phyloP scores from a whole-genome alignment of 2,113 vertebrate genomes.

The Antechinus flavipes region DNA sequence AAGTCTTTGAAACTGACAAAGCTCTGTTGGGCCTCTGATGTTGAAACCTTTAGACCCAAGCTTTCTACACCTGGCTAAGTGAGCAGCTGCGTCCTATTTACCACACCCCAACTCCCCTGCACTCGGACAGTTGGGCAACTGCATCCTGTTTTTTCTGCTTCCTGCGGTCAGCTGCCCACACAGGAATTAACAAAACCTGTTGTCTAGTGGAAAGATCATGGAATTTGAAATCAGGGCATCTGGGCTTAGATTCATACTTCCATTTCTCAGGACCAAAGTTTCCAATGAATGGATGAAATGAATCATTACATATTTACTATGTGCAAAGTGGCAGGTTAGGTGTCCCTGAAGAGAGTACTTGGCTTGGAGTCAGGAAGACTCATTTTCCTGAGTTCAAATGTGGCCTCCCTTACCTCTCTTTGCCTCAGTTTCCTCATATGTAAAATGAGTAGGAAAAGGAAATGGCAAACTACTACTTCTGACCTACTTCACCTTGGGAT shows the following conservation, averaged over 20 bases:
- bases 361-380: not conserved
- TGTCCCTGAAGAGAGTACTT: too few relatives aligned
- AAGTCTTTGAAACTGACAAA: too few relatives aligned
- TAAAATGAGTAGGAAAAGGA: not conserved
- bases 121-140: too few relatives aligned
- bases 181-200: not conserved
- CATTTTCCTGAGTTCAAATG: not conserved
- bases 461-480: not conserved
- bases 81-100: too few relatives aligned
- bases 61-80: too few relatives aligned
- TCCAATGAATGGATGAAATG: not conserved
- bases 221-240: not conserved
- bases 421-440: not conserved
- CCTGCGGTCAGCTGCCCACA: too few relatives aligned
- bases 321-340: not conserved
- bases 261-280: not conserved
- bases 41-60: too few relatives aligned
- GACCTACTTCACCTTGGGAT: not conserved
- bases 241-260: not conserved
- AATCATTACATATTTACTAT: not conserved
- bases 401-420: not conserved
- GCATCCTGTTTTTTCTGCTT: too few relatives aligned
- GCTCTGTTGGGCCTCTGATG: too few relatives aligned
- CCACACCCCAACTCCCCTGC: too few relatives aligned
- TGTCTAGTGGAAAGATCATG: not conserved